Evolutionary conservation across 2,797 vertebrate species (phyloP), one percentile per base, ranked within the genome.

Genomic region (Schizopygopsis pylzovi): DNA sequence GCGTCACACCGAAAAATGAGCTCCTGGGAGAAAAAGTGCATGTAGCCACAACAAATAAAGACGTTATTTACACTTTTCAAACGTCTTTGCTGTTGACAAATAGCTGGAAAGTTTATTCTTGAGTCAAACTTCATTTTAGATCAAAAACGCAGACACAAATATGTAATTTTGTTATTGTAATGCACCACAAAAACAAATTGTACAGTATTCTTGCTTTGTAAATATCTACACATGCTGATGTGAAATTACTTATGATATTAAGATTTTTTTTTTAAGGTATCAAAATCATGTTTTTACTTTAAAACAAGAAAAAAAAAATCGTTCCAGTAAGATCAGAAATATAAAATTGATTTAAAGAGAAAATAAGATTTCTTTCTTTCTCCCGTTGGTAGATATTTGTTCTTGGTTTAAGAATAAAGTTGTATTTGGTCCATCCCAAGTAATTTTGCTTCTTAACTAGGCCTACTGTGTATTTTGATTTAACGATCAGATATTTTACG

Each of bases 91-190:
- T 28, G 52, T 18, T 82, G 28, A 39, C 16, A 11, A 52, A 28
- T 41, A 63, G 33, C 79, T 52, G 16, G 49, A 54, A 71, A 56
- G 65, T 81, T 81, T 37, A 49, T 25, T 37, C 47, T 25, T 20
- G n/a, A 47, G 2, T 20, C 25, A 47, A 63, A 63, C 25, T 28
- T 63, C 12, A 25, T 63, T 61, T 45, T 18, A 49, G 9, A 49
- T 8, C 43, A 10, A 8, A 73, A 49, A 45, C 22, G 18, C 7
- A 25, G 6, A 10, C 1, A 11, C 8, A 18, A 28, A 68, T 11
- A 41, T 2, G 10, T 2, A 41, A 41, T 70, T 70, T 11, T 41
- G 59, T 39, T 70, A 22, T 12, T 61, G 59, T 12, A 25, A 25
- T 25, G 12, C n/a, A 25, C 10, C n/a, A 25, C 56, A 54, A n/a